Conservation (phyloP, 2,888 invertebrate genomes). For the Drosophila neoperkinsi region DNA sequence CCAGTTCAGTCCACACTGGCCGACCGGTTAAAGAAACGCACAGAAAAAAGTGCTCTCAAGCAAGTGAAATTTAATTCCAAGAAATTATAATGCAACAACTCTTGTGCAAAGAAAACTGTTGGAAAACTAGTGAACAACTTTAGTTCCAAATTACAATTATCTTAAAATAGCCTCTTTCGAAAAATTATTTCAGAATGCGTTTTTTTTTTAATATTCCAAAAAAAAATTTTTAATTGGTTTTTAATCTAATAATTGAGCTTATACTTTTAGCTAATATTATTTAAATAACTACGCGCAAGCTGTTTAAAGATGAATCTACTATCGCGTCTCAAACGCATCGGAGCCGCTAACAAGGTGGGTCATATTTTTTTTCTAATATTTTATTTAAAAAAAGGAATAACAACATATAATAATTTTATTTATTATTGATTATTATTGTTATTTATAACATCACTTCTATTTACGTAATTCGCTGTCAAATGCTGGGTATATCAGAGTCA, state of each 20-base stretch:
- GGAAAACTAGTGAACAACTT: background rate
- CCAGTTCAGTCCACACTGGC: background rate
- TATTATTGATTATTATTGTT: background rate
- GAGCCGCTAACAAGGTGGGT: conserved; percentile 53
- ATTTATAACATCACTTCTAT: background rate
- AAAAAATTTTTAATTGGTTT: background rate
- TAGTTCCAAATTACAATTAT: background rate
- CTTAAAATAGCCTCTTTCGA: background rate
- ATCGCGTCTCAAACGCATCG: conserved; percentile 61
- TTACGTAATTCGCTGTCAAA: background rate
- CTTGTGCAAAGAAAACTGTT: background rate
- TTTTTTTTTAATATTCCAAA: background rate
- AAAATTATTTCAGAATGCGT: background rate
- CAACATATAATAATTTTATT: background rate
- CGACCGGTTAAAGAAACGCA: conserved; percentile 3
- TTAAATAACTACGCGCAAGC: background rate
- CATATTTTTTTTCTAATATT: too few species aligned
- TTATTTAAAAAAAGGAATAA: background rate
- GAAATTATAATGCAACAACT: background rate
- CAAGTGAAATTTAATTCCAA: conserved; percentile 2
- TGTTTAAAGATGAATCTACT: conserved; percentile 54
- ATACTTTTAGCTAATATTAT: background rate
- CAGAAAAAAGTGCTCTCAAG: background rate
- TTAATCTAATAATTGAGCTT: too few species aligned
- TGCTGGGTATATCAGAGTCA: background rate